Evolutionary conservation across 2,113 vertebrate genomes (phyloP), one percentile per base, ranked within the genome.

Genomic region (Mustelus asterias): DNA sequence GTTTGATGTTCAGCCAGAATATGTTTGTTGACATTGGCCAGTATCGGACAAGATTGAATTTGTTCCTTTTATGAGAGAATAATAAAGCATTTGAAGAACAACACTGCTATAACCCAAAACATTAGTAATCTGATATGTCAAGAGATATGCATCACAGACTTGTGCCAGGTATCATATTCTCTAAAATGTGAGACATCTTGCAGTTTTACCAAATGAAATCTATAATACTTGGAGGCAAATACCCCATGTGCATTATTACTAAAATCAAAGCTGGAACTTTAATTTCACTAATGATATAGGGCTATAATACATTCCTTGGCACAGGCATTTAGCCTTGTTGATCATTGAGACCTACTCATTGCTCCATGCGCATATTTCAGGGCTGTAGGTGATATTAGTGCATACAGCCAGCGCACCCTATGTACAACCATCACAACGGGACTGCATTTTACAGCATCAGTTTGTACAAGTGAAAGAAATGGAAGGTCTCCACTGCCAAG

Each of bases 21-120:
- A 93, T 37, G 20, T 93, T 93, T 93, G 89, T 65, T 93, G 60
- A 93, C 33, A 4, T 65, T 93, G 89, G 89, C 89, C n/a, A n/a
- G 11, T 22, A 93, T 11, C 65, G 60, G 60, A 65, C 63, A 93
- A 22, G 58, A 67, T 37, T 37, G 33, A 93, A 93, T 93, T 37
- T 93, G 89, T 93, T 67, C 33, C 33, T 93, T 93, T 93, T 65
- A 22, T 93, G n/a, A 93, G 63, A 58, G 33, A 65, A 37, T n/a
- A 65, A 18, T 65, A 93, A 93, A 65, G 89, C 60, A 93, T 65
- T 65, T 93, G 60, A 93, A 37, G 33, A 67, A 65, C 29, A 92
- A 92, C 20, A 93, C n/a, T 93, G 33, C n/a, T 67, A 67, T 65
- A 93, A 93, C 33, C 60, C 16, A 65, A 65, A 6, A 65, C 16